Percentiles rank a stretch among this genome's conserved stretches.
phyloP scores from a whole-genome alignment of 2,888 invertebrate genomes.

The Cremastobaeus sp. region DNA sequence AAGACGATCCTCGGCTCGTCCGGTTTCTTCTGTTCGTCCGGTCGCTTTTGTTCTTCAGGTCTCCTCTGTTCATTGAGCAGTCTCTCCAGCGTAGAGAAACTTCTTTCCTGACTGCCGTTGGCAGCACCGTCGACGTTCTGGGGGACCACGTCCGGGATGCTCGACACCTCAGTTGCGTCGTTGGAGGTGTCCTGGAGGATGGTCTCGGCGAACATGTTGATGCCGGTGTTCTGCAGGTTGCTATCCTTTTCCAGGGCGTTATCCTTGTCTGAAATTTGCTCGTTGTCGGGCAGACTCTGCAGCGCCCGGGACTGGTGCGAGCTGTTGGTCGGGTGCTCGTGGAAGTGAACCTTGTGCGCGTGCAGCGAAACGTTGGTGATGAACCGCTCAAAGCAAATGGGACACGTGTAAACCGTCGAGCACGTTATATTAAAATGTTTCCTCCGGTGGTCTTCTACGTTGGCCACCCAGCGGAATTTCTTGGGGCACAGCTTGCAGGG shows the following conservation, averaged over 20 bases:
- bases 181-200: conserved; percentile 4
- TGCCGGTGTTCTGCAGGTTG: conserved; percentile 17
- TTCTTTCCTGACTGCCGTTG: no score
- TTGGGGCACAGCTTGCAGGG: conserved; percentile 48
- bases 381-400: conserved; percentile 43
- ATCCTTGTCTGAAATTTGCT: no score
- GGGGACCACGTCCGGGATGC: not conserved
- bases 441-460: conserved; percentile 49
- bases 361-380: conserved; percentile 42
- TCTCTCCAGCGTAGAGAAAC: no score
- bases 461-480: conserved; percentile 43
- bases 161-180: not conserved
- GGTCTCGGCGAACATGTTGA: conserved; percentile 23
- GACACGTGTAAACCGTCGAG: conserved; percentile 38
- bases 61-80: no score
- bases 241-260: no score
- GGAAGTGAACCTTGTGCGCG: conserved; percentile 55
- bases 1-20: no score
- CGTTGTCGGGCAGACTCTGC: no score
- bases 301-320: not conserved
- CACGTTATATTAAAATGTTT: conserved; percentile 52
- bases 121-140: not conserved
- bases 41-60: no score
- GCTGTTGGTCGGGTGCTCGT: conserved; percentile 13
- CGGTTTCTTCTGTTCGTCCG: no score